These are phyloP conservation scores for Synanthedon tipuliformis DNA, from an alignment of 2,888 invertebrate genomes.

Conservation along the genomic window DNA sequence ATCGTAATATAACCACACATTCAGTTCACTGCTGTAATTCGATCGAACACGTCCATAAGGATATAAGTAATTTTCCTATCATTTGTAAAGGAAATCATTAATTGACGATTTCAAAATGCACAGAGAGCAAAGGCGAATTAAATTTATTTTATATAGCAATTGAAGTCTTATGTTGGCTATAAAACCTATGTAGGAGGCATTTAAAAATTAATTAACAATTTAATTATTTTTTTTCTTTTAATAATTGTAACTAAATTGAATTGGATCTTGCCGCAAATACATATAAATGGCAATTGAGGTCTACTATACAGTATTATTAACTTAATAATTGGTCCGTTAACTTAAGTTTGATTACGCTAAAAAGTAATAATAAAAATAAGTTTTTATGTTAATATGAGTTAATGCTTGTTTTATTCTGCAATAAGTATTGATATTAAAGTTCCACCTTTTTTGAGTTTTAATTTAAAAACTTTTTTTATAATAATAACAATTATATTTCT, in stretches of 20 bases:
- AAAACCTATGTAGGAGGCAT: too few species aligned
- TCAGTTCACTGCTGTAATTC: neutral
- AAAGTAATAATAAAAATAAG: neutral
- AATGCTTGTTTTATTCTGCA: too few species aligned
- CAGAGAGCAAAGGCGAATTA: neutral
- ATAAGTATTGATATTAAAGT: too few species aligned
- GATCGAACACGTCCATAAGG: slow-evolving; percentile 2
- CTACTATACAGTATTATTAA: neutral
- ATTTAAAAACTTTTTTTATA: too few species aligned
- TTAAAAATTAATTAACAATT: too few species aligned
- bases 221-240: neutral
- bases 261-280: neutral
- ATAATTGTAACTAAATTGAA: neutral
- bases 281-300: neutral
- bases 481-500: too few species aligned
- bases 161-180: too few species aligned
- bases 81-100: slow-evolving; percentile 7
- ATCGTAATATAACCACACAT: neutral
- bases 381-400: neutral
- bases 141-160: neutral
- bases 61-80: slow-evolving; percentile 9
- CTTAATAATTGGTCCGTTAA: neutral
- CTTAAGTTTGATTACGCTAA: neutral
- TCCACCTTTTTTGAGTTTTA: too few species aligned
- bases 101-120: neutral